Conservation (phyloP, 2,888 invertebrate genomes). For the Sclerodermus sp. region DNA sequence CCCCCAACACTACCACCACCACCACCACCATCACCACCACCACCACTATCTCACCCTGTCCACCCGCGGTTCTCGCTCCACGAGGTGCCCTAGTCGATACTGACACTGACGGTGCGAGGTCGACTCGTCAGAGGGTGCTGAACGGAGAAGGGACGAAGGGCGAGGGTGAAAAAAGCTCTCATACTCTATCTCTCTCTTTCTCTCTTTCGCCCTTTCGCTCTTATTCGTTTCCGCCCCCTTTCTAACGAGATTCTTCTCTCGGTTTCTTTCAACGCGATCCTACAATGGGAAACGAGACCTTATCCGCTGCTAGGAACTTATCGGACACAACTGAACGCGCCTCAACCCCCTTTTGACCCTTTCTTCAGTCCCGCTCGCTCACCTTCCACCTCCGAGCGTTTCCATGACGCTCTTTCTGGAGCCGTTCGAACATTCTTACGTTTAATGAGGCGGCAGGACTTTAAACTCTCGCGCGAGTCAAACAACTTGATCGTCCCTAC, state of each 20-base stretch:
- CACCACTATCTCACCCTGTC: conserved; percentile 20
- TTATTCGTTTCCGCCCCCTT: neutral
- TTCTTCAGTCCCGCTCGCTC: neutral
- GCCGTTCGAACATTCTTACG: conserved; percentile 7
- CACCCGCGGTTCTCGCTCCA: conserved; percentile 26
- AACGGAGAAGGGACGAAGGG: conserved; percentile 30
- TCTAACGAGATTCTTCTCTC: neutral
- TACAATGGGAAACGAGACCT: conserved; percentile 24
- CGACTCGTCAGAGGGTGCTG: conserved; percentile 54
- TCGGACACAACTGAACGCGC: conserved; percentile 16
- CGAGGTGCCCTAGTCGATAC: conserved; percentile 50
- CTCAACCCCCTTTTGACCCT: neutral
- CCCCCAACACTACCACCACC: conserved; percentile 16
- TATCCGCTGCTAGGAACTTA: conserved; percentile 25
- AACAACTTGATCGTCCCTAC: too few species aligned
- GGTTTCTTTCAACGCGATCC: conserved; percentile 7
- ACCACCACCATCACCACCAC: conserved; percentile 12
- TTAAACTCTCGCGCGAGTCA: too few species aligned
- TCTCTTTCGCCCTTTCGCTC: conserved; percentile 1
- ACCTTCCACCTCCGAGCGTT: conserved; percentile 4
- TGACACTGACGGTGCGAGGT: conserved; percentile 51
- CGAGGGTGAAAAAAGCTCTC: neutral
- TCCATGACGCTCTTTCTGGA: neutral
- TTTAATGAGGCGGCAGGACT: conserved; percentile 7
- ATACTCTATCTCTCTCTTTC: neutral